Percentiles rank a stretch among this genome's conserved stretches.
These are phyloP conservation scores for Nephrotoma appendiculata DNA, from an alignment of 2,888 invertebrate genomes.

Conservation along the genomic window DNA sequence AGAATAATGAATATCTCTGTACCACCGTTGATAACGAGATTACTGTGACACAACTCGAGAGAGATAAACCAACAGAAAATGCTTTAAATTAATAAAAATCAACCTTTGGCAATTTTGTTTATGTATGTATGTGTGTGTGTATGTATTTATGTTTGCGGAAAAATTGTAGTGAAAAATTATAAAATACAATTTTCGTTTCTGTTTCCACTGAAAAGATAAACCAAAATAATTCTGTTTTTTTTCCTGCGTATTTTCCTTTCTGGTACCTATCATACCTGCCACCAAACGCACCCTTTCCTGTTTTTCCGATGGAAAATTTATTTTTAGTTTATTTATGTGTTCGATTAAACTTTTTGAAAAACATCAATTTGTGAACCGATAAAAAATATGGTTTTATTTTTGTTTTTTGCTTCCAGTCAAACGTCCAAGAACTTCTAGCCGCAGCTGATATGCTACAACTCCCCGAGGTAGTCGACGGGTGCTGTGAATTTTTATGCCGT, in stretches of 20 bases:
- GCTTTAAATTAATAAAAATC: background rate
- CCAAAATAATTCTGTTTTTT: background rate
- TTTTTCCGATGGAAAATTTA: background rate
- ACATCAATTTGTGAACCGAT: background rate
- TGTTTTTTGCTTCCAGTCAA: conserved; percentile 32
- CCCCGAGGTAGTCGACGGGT: conserved; percentile 66
- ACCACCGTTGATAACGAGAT: background rate
- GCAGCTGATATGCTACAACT: conserved; percentile 87
- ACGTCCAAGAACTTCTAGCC: conserved; percentile 77
- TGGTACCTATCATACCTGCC: background rate
- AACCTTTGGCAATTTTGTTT: background rate
- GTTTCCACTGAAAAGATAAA: background rate
- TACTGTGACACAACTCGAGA: background rate
- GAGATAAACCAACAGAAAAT: background rate
- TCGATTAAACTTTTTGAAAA: background rate
- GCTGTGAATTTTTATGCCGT: conserved; percentile 69
- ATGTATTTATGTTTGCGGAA: background rate
- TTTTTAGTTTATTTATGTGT: background rate
- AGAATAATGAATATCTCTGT: background rate
- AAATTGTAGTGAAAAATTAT: too few species aligned
- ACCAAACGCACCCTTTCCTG: background rate
- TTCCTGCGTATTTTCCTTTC: background rate
- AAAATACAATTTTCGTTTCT: background rate
- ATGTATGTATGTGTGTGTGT: background rate
- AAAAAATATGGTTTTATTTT: background rate